Conservation (phyloP, 2,113 vertebrate species). For the Mobula birostris region DNA sequence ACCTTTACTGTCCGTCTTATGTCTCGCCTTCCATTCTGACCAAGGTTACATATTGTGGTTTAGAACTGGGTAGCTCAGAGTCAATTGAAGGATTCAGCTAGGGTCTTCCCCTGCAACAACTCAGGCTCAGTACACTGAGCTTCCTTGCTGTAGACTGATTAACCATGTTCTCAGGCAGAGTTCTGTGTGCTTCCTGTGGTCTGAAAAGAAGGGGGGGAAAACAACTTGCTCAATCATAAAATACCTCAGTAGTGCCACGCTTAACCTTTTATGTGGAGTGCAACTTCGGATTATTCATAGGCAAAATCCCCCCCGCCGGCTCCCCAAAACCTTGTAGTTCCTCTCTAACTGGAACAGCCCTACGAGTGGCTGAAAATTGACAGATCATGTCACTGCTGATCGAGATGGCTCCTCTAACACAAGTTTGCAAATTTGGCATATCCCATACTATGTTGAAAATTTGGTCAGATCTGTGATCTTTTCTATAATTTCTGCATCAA, state of each 20-base stretch:
- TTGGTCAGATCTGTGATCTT: not conserved
- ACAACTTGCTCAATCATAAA: not conserved
- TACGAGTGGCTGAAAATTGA: not conserved
- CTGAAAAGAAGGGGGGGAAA: not conserved
- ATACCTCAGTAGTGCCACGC: not conserved
- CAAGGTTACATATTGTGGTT: not conserved
- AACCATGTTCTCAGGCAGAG: not conserved
- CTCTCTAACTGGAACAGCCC: not conserved
- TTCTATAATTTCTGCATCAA: not conserved
- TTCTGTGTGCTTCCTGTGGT: not conserved
- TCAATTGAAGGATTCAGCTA: not conserved
- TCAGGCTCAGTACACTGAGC: not conserved
- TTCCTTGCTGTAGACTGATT: not conserved
- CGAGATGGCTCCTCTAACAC: not conserved
- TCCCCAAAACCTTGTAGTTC: too few relatives aligned
- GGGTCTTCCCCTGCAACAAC: not conserved
- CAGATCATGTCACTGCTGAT: too few relatives aligned
- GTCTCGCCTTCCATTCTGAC: not conserved
- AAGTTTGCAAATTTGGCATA: not conserved
- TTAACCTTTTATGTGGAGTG: not conserved
- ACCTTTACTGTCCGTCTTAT: not conserved
- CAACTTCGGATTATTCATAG: too few relatives aligned
- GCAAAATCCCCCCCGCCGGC: not conserved
- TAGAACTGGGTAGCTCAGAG: not conserved
- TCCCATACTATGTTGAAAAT: not conserved